Evolutionary conservation across 2,113 vertebrate species (phyloP).

Genomic region (Festucalex cinctus): DNA sequence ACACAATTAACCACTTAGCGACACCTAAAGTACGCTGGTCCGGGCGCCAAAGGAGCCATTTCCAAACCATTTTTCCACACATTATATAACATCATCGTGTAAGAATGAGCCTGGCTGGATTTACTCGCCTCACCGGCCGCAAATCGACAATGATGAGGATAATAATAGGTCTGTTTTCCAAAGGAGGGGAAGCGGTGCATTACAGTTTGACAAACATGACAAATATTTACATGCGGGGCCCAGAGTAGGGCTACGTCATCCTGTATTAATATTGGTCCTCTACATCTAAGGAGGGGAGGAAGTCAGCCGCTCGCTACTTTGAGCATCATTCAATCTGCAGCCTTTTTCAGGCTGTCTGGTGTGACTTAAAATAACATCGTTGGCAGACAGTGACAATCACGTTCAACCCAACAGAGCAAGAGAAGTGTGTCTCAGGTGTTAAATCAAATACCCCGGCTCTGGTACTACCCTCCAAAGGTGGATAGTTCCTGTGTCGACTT

Average conservation of each 20-base stretch:
- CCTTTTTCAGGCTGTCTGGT: not conserved
- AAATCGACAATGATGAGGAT: conserved; percentile 34
- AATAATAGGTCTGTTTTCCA: conserved; percentile 69
- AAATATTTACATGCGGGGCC: conserved; percentile 68
- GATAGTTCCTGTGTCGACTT: too few species aligned
- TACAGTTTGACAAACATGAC: conserved; percentile 51
- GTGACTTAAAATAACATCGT: not conserved
- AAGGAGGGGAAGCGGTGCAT: conserved; percentile 52
- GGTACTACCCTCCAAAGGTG: not conserved
- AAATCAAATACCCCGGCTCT: not conserved
- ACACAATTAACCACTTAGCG: conserved; percentile 6
- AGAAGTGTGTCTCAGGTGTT: not conserved
- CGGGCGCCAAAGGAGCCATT: conserved; percentile 15
- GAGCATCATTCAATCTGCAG: not conserved
- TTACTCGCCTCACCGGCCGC: conserved; percentile 34
- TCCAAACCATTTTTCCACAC: conserved; percentile 25
- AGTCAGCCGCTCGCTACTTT: not conserved
- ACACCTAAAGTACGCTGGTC: conserved; percentile 8
- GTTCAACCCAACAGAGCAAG: not conserved
- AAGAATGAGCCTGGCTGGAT: conserved; percentile 37
- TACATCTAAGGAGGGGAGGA: not conserved
- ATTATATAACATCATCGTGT: conserved; percentile 33
- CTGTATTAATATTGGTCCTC: conserved; percentile 5
- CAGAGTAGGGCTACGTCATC: conserved; percentile 49
- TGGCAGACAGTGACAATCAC: not conserved